These are phyloP conservation scores for Peucedramus taeniatus DNA, from an alignment of 2,113 vertebrate species.

Conservation along the genomic window DNA sequence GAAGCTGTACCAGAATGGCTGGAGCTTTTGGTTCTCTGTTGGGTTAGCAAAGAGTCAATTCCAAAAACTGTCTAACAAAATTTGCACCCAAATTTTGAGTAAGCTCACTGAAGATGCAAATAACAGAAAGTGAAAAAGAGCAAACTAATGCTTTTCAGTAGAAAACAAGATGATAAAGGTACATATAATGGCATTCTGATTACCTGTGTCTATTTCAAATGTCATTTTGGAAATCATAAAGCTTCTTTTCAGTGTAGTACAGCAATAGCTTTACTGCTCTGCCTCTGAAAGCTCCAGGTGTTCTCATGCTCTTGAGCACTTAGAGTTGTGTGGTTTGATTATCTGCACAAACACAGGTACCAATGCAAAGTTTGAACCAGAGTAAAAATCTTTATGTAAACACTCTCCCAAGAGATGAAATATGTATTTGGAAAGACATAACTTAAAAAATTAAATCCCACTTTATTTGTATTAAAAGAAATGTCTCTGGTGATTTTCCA, in stretches of 20 bases:
- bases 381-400: background rate
- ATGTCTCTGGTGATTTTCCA: background rate
- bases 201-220: background rate
- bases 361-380: background rate
- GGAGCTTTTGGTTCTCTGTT: background rate
- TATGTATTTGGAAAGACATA: background rate
- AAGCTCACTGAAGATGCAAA: background rate
- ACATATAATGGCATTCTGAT: background rate
- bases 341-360: background rate
- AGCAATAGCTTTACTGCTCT: background rate
- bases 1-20: background rate
- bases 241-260: background rate
- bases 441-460: background rate
- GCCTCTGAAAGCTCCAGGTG: background rate
- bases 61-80: background rate
- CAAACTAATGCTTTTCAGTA: background rate
- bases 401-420: background rate
- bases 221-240: background rate
- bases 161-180: background rate
- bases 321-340: background rate
- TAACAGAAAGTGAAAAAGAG: background rate
- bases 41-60: background rate
- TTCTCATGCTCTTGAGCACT: background rate
- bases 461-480: background rate
- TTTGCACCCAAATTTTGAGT: background rate